Evolutionary conservation across 2,888 invertebrate genomes (phyloP).

Genomic region (Cinara cedri): DNA sequence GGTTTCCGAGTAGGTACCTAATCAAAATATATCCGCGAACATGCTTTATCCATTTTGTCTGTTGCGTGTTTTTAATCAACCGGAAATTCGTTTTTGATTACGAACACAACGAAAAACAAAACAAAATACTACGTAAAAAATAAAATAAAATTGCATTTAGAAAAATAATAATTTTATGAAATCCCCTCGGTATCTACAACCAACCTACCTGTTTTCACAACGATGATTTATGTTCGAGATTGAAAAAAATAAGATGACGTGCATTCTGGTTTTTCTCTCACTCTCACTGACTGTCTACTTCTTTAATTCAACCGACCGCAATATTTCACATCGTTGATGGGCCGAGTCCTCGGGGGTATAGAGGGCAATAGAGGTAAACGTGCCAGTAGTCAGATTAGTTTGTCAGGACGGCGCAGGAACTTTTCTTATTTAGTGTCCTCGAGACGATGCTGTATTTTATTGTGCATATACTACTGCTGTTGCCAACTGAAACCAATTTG

Average conservation of each 20-base stretch:
- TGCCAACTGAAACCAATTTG: constrained; percentile 45
- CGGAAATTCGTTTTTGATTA: constrained; percentile 36
- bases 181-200: constrained; percentile 37
- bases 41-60: neutral
- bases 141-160: constrained; percentile 12
- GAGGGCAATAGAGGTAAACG: constrained; percentile 26
- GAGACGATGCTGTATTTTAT: constrained; percentile 49
- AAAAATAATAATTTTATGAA: constrained; percentile 50
- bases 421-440: constrained; percentile 54
- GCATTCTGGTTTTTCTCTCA: constrained; percentile 39
- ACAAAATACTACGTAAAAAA: neutral
- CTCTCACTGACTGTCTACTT: constrained; percentile 1
- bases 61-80: constrained; percentile 45
- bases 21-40: constrained; percentile 16
- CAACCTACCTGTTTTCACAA: neutral
- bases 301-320: constrained; percentile 52
- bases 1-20: neutral
- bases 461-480: constrained; percentile 4
- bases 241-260: constrained; percentile 52
- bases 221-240: constrained; percentile 53
- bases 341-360: constrained; percentile 39
- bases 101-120: constrained; percentile 17
- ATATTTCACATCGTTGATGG: constrained; percentile 52
- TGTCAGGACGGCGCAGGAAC: constrained; percentile 41
- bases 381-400: constrained; percentile 53